Percentiles rank a stretch among this genome's conserved stretches.
Conservation (phyloP, 2,113 vertebrate species). For the Apistogramma diplotaenia region DNA sequence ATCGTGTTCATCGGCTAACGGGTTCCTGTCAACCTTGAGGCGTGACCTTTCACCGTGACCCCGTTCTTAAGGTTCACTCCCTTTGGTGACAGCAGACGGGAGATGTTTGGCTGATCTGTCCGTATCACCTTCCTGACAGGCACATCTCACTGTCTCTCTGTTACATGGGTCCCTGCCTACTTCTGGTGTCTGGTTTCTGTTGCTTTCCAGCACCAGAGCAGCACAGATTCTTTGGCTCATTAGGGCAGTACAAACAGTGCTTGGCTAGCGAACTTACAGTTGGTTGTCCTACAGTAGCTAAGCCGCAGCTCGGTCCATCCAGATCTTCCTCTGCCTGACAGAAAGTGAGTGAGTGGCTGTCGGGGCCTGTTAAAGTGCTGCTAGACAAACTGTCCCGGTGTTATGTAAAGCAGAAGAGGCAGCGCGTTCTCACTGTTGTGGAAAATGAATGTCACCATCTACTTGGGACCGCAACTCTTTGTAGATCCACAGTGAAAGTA, state of each 20-base stretch:
- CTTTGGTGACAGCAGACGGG: conserved; percentile 9
- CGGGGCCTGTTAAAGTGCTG: background rate
- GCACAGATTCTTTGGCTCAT: conserved; percentile 39
- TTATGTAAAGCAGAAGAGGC: background rate
- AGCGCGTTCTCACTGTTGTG: background rate
- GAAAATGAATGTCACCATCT: conserved; percentile 27
- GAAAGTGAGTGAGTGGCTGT: background rate
- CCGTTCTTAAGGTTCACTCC: conserved; percentile 35
- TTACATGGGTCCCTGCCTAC: conserved; percentile 27
- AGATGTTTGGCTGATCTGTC: conserved; percentile 30
- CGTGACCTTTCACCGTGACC: conserved; percentile 41
- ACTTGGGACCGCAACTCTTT: background rate
- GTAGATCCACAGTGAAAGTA: background rate
- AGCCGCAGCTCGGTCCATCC: background rate
- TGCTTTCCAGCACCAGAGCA: conserved; percentile 8
- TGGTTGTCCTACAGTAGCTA: background rate
- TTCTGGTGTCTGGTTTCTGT: conserved; percentile 51
- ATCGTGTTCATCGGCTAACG: conserved; percentile 4
- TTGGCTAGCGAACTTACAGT: background rate
- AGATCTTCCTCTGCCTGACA: background rate
- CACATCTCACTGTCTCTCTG: conserved; percentile 26
- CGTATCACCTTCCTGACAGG: conserved; percentile 35
- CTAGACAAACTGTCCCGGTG: background rate
- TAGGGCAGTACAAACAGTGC: background rate
- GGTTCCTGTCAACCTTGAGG: conserved; percentile 9